Base-by-base conservation (phyloP, 2,797 vertebrate genomes). In the Sebastes hubbsi region DNA sequence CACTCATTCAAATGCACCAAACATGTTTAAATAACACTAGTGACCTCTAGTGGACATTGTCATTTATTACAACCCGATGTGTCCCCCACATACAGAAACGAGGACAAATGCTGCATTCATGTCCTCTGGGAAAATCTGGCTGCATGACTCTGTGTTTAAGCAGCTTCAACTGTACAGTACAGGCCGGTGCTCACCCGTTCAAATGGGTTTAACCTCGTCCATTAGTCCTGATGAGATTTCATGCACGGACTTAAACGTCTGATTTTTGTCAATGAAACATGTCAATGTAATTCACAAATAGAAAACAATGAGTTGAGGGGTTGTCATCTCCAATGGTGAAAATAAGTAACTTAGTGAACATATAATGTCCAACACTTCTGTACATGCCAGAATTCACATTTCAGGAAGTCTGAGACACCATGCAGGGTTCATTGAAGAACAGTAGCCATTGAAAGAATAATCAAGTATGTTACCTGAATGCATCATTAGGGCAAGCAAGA, bases 31-130 rank as follows among this genome's bases (percentile, higher is more conserved):
- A 90, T 20, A 71, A 83, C 84, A 87, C 29, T 4, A 80, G 13
- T 36, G 91, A 75, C 91, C 65, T 91, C 93, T 90, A 89, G 70
- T 32, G 94, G 85, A 2, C 2, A 3, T 6, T 2, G 0, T 1
- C 0, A 0, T 22, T 60, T 46, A 83, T 76, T 87, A 86, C 92
- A 91, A 38, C n/a, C 2, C 7, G 0, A 46, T 14, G 3, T 2
- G 4, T 11, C 34, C 14, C 14, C 14, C 11, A 22, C 4, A 3
- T 16, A 27, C 4, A 36, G 32, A 68, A 73, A 61, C n/a, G 8
- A 77, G 25, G 80, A 71, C 70, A 77, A 58, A 71, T 65, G 81
- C 29, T 81, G 68, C 72, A 13, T 80, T 86, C 66, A 77, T 0
- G 72, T 77, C 3, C 14, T 24, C 12, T 25, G 34, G 71, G 65